Evolutionary conservation across 2,888 invertebrate species (phyloP), one percentile per base, ranked within the genome.

Genomic region (Machimus rusticus): DNA sequence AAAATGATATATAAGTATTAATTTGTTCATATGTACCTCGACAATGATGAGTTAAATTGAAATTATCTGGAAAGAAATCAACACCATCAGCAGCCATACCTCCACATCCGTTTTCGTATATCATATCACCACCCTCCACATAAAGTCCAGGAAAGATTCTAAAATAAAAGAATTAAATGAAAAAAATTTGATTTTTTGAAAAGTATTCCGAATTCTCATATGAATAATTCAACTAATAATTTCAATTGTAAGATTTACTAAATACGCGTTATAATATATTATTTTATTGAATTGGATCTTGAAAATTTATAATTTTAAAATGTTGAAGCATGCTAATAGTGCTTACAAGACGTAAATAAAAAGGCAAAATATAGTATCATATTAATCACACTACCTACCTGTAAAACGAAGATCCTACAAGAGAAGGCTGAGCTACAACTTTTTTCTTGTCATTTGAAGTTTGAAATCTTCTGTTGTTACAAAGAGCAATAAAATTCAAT

Each of bases 321-420:
- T 34, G 34, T 5, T 34, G 34, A 34, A 34, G 0, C 34, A 34
- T 34, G 6, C 34, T 34, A 6, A 5, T 34, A 34, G 6, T 34
- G 34, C 6, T 34, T 34, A 6, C 6, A 1, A 34, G 31, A 34
- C 5, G 34, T 34, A 6, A 34, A 6, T 34, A 6, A 34, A 4
- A 34, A 34, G 5, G 5, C 5, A 3, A 34, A 34, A 6, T 28
- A 28, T 0, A 0, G 2, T 31, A 6, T 34, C 34, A 0, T 6
- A 34, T 1, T 34, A 34, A 34, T 34, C 34, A 34, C 34, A 39
- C 39, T 55, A 3, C 78, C 28, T 51, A 79, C 88, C 88, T 88
- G 23, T 88, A 87, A 39, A 88, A 34, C 9, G 86, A 55, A 9
- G 86, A 46, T n/a, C 86, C 87, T 39, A 91, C 90, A 78, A 92